phyloP scores from a whole-genome alignment of 2,888 invertebrate species.

The Nebria salina region DNA sequence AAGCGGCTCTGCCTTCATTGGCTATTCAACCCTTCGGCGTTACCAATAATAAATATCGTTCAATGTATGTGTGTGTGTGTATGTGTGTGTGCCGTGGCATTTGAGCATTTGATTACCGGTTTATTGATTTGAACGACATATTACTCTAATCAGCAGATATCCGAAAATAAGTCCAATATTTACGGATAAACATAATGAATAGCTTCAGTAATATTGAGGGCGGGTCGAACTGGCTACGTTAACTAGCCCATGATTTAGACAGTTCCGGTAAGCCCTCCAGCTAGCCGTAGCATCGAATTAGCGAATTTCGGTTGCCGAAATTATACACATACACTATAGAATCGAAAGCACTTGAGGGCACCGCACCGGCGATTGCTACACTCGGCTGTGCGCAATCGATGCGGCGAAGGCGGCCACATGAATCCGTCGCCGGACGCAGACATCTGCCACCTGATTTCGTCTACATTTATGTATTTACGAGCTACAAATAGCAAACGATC shows the following conservation, averaged over 20 bases:
- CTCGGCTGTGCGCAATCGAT: neutral
- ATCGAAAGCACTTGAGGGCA: neutral
- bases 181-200: neutral
- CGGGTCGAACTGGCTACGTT: neutral
- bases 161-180: neutral
- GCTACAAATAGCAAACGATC: neutral
- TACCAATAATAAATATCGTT: slow-evolving; percentile 50
- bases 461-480: neutral
- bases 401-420: neutral
- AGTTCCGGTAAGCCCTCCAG: neutral
- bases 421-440: neutral
- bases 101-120: too few relatives aligned
- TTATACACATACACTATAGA: neutral
- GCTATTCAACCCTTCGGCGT: slow-evolving; percentile 56
- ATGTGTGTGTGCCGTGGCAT: neutral
- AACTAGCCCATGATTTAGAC: neutral
- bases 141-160: neutral
- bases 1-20: slow-evolving; percentile 40
- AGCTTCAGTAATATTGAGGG: neutral
- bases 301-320: neutral
- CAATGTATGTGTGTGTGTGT: neutral
- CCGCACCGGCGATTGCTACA: neutral
- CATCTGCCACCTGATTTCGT: neutral
- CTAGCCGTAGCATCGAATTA: neutral
- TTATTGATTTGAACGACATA: too few relatives aligned